Evolutionary conservation across 2,113 vertebrate species (phyloP), one percentile per base, ranked within the genome.

Genomic region (Tauraco erythrolophus): DNA sequence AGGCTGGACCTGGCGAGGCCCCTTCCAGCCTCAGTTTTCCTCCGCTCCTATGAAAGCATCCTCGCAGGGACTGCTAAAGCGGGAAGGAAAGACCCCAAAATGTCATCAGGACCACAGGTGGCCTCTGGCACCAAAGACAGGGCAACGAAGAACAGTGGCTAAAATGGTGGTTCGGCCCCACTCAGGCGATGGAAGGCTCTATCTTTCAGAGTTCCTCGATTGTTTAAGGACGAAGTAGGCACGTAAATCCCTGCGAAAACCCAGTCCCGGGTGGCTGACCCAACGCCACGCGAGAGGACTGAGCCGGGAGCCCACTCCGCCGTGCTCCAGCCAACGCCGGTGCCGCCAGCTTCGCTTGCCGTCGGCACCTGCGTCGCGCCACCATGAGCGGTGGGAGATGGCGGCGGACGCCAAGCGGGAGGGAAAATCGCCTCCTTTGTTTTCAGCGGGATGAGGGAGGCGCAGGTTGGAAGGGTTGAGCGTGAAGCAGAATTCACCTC

Each of bases 301-400:
- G 45, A 85, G 8, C 31, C 45, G 6, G 43, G 15, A 88, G 25
- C 24, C 3, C 3, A 84, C 27, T 22, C 68, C 14, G 4, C 3
- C 0, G 30, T 54, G 56, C 31, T 41, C 5, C 71, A 10, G 37
- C 43, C 19, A 3, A 21, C 3, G 9, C 53, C 5, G 8, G 37
- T 30, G 2, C 6, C 46, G 2, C 25, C 27, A 70, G 14, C 39
- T 33, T 43, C 17, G 45, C 33, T 27, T 30, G 54, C 43, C 54
- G 18, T 31, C 3, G 0, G 31, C 33, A 11, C 45, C 14, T 23
- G 41, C 30, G 9, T 21, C 21, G 4, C 5, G 4, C 60, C 35
- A 14, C 3, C 0, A 60, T 6, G 45, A 78, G 46, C 28, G 16
- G 24, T 0, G 0, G n/a, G 8, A 31, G 58, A n/a, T 58, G 22